A percentile compares a stretch with the other conserved stretches of the same genome.
Evolutionary conservation across 1,140 invertebrate genomes (phyloP).

Genomic region (Lycorma delicatula): DNA sequence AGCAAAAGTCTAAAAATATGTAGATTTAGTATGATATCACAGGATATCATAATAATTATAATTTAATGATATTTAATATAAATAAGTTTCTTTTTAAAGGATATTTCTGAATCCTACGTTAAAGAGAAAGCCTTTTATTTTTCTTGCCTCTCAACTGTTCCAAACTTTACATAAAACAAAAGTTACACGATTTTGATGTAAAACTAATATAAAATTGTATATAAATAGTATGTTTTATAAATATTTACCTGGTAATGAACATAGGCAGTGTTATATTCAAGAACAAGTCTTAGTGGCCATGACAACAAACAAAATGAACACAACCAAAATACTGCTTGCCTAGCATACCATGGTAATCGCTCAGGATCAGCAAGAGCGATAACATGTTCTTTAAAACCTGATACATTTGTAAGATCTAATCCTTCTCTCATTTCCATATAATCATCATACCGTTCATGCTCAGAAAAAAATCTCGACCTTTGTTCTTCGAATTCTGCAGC

Average conservation of each 20-base stretch:
- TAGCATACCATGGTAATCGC: slow-evolving; percentile 54
- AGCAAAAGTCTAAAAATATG: no score
- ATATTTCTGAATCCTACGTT: no score
- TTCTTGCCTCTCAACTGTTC: no score
- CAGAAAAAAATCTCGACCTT: slow-evolving; percentile 69
- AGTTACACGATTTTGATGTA: no score
- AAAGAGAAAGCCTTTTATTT: no score
- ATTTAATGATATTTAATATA: no score
- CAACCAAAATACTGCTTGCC: slow-evolving; percentile 62
- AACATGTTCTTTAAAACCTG: slow-evolving; percentile 57
- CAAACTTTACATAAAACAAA: no score
- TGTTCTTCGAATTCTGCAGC: slow-evolving; percentile 80
- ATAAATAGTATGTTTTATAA: no score
- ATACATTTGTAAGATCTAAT: slow-evolving; percentile 58
- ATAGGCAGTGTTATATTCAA: slow-evolving; percentile 78
- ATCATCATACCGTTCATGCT: slow-evolving; percentile 72
- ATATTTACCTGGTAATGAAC: slow-evolving; percentile 59
- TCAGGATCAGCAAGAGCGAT: slow-evolving; percentile 53
- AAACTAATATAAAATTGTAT: no score
- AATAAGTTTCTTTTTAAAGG: no score
- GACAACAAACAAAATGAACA: slow-evolving; percentile 66
- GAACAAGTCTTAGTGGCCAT: slow-evolving; percentile 73
- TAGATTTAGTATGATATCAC: no score
- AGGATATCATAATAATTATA: no score
- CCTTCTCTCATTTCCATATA: slow-evolving; percentile 87